Conservation (phyloP, 2,797 vertebrate species). For the Dendrocincla fuliginosa region DNA sequence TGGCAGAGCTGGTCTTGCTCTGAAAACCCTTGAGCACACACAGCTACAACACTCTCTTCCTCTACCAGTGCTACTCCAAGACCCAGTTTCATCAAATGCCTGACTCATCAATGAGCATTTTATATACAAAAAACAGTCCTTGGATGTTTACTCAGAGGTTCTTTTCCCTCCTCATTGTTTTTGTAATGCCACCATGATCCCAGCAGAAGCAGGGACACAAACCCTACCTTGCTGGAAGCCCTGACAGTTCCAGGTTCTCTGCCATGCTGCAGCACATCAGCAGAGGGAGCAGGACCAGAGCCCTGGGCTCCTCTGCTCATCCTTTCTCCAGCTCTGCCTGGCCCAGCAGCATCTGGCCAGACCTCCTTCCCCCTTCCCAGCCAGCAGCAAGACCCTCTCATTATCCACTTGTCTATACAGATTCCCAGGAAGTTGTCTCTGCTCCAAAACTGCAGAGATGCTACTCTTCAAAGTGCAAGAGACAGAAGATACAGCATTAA, state of each 20-base stretch:
- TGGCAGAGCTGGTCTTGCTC: neutral
- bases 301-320: fast-evolving
- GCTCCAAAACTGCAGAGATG: neutral
- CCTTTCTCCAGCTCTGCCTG: neutral
- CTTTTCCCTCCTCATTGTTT: neutral
- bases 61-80: neutral
- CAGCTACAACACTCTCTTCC: neutral
- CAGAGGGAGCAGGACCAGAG: slow-evolving; percentile 15
- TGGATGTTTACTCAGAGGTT: fast-evolving
- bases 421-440: neutral
- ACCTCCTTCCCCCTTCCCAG: neutral
- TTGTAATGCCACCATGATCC: neutral
- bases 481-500: neutral
- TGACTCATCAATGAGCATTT: neutral
- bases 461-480: neutral
- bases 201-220: neutral
- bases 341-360: fast-evolving
- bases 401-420: neutral
- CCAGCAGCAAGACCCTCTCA: neutral
- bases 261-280: neutral
- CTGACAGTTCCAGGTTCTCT: neutral
- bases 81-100: neutral
- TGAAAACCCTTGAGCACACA: neutral
- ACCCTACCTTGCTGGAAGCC: neutral
- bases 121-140: neutral